Percentiles rank a stretch among this genome's conserved stretches.
Evolutionary conservation across 2,113 vertebrate species (phyloP).

Genomic region (Cyphomyrus plagiostoma): DNA sequence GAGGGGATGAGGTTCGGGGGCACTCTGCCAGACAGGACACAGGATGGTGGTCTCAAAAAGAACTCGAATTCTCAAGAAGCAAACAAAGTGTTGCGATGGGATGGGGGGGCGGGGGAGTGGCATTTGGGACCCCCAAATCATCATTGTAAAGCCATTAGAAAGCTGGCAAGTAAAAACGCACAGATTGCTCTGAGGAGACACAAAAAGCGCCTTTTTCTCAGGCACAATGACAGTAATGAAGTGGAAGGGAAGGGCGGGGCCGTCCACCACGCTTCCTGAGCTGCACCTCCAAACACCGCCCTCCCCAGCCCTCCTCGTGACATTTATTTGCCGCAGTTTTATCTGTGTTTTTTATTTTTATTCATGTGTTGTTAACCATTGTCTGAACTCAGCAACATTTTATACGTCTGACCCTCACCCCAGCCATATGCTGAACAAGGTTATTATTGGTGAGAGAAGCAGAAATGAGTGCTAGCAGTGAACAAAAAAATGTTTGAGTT

Average conservation of each 20-base stretch:
- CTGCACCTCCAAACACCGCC: constrained; percentile 48
- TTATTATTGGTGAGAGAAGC: constrained; percentile 11
- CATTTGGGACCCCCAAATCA: constrained; percentile 60
- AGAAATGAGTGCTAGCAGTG: neutral
- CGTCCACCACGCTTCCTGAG: constrained; percentile 67
- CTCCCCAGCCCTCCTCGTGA: constrained; percentile 35
- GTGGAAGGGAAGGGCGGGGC: constrained; percentile 69
- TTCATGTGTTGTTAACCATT: constrained; percentile 89
- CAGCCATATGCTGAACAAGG: constrained; percentile 79
- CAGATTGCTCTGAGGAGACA: constrained; percentile 71
- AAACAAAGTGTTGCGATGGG: constrained; percentile 20
- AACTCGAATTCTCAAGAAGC: constrained; percentile 30
- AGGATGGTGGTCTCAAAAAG: constrained; percentile 19
- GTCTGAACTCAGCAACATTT: constrained; percentile 71
- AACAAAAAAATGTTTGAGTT: neutral
- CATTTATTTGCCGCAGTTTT: constrained; percentile 75
- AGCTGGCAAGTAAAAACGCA: constrained; percentile 66
- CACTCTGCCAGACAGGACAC: constrained; percentile 18
- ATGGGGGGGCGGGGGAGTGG: neutral
- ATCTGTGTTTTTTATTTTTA: constrained; percentile 79
- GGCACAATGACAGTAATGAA: constrained; percentile 82
- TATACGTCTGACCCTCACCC: constrained; percentile 90
- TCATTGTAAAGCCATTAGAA: constrained; percentile 84
- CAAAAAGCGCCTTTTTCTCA: constrained; percentile 63
- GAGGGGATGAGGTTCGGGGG: constrained; percentile 15